phyloP scores from a whole-genome alignment of 2,888 invertebrate species.

The Portevinia maculata region DNA sequence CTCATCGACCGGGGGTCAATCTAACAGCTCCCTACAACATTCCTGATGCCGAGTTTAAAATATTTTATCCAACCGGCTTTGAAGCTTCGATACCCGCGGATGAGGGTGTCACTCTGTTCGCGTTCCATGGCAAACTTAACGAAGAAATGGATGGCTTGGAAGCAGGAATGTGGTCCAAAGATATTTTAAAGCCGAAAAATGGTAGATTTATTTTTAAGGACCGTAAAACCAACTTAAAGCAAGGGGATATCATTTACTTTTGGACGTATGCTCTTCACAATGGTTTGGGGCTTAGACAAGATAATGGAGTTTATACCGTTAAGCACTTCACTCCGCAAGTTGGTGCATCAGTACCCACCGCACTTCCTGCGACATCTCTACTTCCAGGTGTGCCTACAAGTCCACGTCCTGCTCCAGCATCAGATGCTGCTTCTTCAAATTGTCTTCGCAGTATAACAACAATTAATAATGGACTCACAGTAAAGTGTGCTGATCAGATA shows the following conservation, averaged over 20 bases:
- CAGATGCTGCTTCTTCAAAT: too few relatives aligned
- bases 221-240: conserved; percentile 84
- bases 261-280: conserved; percentile 90
- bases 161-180: conserved; percentile 86
- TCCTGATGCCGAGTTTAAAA: too few relatives aligned
- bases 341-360: too few relatives aligned
- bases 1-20: background rate
- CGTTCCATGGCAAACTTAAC: conserved; percentile 90
- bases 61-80: too few relatives aligned
- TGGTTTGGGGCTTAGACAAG: conserved; percentile 87
- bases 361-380: too few relatives aligned
- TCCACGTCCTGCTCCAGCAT: too few relatives aligned
- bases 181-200: conserved; percentile 85
- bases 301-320: conserved; percentile 77
- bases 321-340: too few relatives aligned
- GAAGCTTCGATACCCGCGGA: conserved; percentile 84
- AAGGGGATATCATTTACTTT: conserved; percentile 88
- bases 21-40: background rate
- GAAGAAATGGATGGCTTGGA: conserved; percentile 88
- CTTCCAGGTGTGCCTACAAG: too few relatives aligned
- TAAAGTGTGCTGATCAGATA: conserved; percentile 77
- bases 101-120: conserved; percentile 88
- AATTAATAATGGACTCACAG: conserved; percentile 75
- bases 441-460: conserved; percentile 8
- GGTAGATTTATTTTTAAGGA: conserved; percentile 88